Conservation (phyloP, 2,797 vertebrate species). For the Enteromius argenteus region DNA sequence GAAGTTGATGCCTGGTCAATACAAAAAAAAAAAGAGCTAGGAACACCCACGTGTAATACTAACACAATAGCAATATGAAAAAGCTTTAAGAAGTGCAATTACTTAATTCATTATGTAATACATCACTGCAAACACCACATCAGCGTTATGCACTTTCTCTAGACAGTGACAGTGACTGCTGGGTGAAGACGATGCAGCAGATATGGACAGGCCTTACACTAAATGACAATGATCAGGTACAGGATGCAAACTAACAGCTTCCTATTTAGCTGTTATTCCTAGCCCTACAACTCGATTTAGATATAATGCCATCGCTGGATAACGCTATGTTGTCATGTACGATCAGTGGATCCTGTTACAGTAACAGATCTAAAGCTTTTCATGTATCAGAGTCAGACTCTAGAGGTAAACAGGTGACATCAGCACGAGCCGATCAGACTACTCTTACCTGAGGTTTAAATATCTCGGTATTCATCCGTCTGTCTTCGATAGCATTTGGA, state of each 20-base stretch:
- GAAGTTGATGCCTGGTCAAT: background rate
- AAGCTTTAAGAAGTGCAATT: background rate
- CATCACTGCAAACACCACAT: background rate
- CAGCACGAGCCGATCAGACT: conserved; percentile 6
- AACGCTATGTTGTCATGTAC: conserved; percentile 8
- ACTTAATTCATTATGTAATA: background rate
- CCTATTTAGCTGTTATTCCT: background rate
- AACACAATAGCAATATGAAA: background rate
- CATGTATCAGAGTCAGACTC: conserved; percentile 13
- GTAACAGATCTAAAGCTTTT: conserved; percentile 7
- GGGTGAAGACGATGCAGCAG: background rate
- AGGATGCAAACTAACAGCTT: background rate
- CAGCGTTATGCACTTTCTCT: background rate
- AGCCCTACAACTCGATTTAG: background rate
- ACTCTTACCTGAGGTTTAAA: conserved; percentile 37
- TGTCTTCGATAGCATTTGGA: conserved; percentile 17
- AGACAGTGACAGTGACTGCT: background rate
- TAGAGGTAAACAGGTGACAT: conserved; percentile 44
- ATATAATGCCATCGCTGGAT: background rate
- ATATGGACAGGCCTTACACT: conserved; percentile 36
- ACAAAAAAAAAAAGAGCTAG: background rate
- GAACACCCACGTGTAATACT: conserved; percentile 18
- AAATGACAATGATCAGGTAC: conserved; percentile 16
- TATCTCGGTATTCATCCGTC: conserved; percentile 10
- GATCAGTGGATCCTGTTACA: conserved; percentile 21